Evolutionary conservation across 1,140 invertebrate species (phyloP).

Genomic region (Ericerus pela): DNA sequence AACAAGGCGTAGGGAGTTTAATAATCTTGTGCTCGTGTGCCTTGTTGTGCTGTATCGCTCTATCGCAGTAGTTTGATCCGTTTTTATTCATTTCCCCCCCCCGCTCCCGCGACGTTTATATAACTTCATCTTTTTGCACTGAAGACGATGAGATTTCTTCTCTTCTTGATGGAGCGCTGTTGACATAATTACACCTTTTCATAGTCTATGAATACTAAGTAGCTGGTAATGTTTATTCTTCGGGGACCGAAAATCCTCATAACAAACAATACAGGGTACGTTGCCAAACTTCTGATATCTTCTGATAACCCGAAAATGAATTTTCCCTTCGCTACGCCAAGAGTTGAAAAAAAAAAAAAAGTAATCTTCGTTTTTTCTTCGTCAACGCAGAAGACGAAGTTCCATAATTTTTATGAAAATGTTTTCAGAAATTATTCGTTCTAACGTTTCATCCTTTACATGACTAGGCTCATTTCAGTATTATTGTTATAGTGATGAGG

Average conservation of each 20-base stretch:
- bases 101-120: neutral
- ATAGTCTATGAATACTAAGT: conserved; percentile 9
- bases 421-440: no score
- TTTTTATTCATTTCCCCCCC: no score
- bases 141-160: neutral
- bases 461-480: no score
- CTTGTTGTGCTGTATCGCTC: conserved; percentile 9
- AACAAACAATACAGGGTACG: conserved; percentile 9
- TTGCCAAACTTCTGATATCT: conserved; percentile 7
- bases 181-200: conserved; percentile 12
- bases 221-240: conserved; percentile 10
- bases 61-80: conserved; percentile 10
- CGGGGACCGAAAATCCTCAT: conserved; percentile 6
- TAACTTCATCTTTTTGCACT: conserved; percentile 1
- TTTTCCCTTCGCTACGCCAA: no score
- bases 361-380: no score
- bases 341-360: no score
- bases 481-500: no score
- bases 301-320: conserved; percentile 4
- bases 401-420: no score
- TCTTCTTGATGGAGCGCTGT: conserved; percentile 5
- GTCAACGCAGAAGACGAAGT: no score
- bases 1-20: conserved; percentile 8
- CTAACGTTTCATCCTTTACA: no score
- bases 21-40: conserved; percentile 10